Conservation (phyloP, 2,113 vertebrate genomes). For the Gallinago jamesoni region DNA sequence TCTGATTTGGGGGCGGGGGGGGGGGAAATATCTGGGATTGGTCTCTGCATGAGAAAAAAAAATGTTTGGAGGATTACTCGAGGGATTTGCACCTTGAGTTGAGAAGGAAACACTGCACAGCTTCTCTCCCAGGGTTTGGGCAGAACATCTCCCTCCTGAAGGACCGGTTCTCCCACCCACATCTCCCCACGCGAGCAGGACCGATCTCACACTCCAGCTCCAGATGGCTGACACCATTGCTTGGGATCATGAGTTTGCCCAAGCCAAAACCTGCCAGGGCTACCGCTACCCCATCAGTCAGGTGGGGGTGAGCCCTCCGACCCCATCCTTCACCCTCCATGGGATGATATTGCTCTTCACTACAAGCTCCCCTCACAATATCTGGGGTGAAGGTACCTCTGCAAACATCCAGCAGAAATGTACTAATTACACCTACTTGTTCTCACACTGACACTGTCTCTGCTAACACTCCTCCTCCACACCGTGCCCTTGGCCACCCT, state of each 20-base stretch:
- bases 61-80: background rate
- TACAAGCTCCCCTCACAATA: background rate
- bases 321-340: background rate
- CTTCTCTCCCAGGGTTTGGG: background rate
- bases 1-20: background rate
- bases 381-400: background rate
- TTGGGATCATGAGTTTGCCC: background rate
- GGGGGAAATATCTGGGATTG: background rate
- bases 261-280: background rate
- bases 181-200: fast-evolving
- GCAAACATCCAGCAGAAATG: background rate
- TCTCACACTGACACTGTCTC: background rate
- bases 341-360: background rate
- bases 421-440: background rate
- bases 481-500: background rate
- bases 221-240: background rate
- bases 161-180: background rate
- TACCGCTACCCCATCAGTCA: background rate
- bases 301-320: fast-evolving
- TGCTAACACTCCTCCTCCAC: background rate
- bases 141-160: background rate
- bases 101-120: background rate
- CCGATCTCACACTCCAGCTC: background rate
- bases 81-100: background rate
- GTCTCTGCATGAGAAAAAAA: constrained; percentile 14